phyloP scores from a whole-genome alignment of 2,888 invertebrate genomes.

The Noctua janthina region DNA sequence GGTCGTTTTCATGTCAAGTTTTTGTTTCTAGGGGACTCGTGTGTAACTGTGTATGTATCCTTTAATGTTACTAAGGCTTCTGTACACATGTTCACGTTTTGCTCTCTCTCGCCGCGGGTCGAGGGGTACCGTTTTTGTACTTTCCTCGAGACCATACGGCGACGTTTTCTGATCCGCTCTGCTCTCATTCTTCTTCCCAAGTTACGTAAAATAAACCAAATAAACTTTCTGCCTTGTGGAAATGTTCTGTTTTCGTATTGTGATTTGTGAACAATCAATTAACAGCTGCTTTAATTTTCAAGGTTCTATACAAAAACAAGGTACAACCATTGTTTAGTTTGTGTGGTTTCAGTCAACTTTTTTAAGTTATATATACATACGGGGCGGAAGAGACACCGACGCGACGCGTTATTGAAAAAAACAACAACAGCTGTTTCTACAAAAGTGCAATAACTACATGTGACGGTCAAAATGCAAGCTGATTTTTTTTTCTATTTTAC shows the following conservation, averaged over 20 bases:
- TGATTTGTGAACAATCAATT: neutral
- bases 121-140: neutral
- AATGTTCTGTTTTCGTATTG: neutral
- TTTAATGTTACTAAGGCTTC: neutral
- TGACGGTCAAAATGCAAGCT: no score
- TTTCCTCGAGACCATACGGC: neutral
- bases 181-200: neutral
- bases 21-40: neutral
- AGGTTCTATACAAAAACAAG: neutral
- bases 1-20: conserved; percentile 4
- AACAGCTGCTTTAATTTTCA: neutral
- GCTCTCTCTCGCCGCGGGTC: neutral
- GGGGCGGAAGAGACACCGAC: no score
- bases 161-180: neutral
- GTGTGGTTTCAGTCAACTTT: no score
- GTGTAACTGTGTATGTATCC: neutral
- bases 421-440: no score
- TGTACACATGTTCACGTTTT: neutral
- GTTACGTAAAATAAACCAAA: neutral
- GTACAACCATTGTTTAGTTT: neutral
- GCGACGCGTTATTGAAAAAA: no score
- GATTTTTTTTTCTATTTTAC: no score
- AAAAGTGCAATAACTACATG: no score
- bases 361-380: no score
- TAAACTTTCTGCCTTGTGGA: neutral